Evolutionary conservation across 2,888 invertebrate genomes (phyloP), one percentile per base, ranked within the genome.

Genomic region (Pristionchus arcanus): DNA sequence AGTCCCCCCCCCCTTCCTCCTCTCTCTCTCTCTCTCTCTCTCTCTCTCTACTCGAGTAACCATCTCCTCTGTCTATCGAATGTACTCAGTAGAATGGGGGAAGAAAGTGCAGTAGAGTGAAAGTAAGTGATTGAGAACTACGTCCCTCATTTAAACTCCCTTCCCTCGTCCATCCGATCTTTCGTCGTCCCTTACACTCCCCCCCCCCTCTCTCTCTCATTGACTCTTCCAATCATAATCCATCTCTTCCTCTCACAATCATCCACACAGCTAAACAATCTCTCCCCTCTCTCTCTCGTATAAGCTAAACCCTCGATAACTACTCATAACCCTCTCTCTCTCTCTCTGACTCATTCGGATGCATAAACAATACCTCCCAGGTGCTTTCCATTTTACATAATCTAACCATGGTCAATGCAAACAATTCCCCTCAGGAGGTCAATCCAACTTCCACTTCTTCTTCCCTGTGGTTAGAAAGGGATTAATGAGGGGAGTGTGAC

Each of bases 51-150:
- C 71, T 71, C 71, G 71, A 71, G 71, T 71, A 71, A 71, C 34
- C 31, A 2, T 34, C 34, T 21, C 31, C 34, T 77, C 74, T 68
- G 19, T 19, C 81, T 53, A 16, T 28, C 53, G 74, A 81, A 28
- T 53, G 81, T 19, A 81, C 81, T 81, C 28, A 53, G 49, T 53
- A n/a, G 81, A 81, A n/a, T 16, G 81, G 74, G 42, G 81, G 15
- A 49, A 53, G 81, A 81, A 81, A 81, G 81, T 25, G 81, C 81
- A 81, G 15, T 28, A 15, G 37, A 37, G 77, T 81, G 81, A 81
- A 28, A 81, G 81, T 49, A 81, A 81, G 81, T 53, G 81, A 53
- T 81, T 53, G 81, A 81, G 81, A 81, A 81, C 81, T 81, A 81
- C 81, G 81, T 81, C 49, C n/a, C 49, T 53, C 49, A 81, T 81